Evolutionary conservation across 2,888 invertebrate species (phyloP).

Genomic region (Chironomus riparius): DNA sequence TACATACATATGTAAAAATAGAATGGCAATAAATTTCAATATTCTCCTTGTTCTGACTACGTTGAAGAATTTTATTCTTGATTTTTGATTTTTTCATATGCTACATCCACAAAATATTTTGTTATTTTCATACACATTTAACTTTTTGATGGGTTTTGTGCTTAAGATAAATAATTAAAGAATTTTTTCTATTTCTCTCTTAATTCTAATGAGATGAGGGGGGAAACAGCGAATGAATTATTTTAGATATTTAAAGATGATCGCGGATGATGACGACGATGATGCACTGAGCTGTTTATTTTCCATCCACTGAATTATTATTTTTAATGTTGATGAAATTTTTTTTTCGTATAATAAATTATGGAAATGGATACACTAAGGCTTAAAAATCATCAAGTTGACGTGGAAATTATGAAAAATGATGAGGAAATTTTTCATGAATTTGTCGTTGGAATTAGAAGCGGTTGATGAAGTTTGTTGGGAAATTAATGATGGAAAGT

Average conservation of each 20-base stretch:
- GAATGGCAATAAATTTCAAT: constrained; percentile 24
- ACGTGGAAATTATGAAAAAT: too few relatives aligned
- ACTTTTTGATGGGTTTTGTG: neutral
- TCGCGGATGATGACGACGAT: neutral
- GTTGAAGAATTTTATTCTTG: neutral
- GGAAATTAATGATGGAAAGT: too few relatives aligned
- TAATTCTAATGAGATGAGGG: neutral
- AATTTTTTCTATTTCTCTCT: too few relatives aligned
- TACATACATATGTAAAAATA: constrained; percentile 5
- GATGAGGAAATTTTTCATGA: too few relatives aligned
- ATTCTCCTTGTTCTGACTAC: neutral
- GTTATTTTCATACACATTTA: neutral
- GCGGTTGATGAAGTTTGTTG: too few relatives aligned
- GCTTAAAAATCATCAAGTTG: too few relatives aligned
- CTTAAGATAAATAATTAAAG: neutral
- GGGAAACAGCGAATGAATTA: neutral
- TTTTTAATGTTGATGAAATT: too few relatives aligned
- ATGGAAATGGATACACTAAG: too few relatives aligned
- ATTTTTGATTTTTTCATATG: too few relatives aligned
- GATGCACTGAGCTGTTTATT: neutral
- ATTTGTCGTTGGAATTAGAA: too few relatives aligned
- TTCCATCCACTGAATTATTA: neutral
- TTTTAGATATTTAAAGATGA: neutral
- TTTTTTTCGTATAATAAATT: too few relatives aligned
- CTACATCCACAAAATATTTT: neutral